Base-by-base conservation (phyloP, 2,113 vertebrate genomes). In the Antennarius striatus region DNA sequence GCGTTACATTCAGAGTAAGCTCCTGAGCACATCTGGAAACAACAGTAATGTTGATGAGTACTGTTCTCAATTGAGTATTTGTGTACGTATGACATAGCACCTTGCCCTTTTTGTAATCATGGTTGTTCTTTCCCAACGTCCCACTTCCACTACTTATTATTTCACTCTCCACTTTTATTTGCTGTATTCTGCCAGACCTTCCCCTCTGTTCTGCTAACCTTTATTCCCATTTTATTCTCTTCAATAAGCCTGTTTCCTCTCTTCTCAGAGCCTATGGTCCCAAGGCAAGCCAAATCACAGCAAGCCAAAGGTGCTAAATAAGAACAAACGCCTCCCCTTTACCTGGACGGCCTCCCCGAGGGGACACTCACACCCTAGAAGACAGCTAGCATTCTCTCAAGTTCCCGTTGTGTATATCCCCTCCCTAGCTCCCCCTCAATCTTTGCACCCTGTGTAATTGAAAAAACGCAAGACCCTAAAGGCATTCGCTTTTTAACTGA, bases 391-490 rank as follows among this genome's bases (percentile, higher is more conserved):
- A 51, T 73, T 73, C 51, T 71, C 64, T 71, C 52, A 2, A 30
- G 71, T 68, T 71, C 43, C 53, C 58, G 7, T 36, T 75, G 58
- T 55, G 56, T 54, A 56, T 16, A 69, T 0, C 65, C 51, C 55
- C 57, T 11, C 60, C 52, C 56, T n/a, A 56, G 51, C 51, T 42
- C 42, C 11, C 1, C 32, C 32, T 7, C 32, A 49, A 68, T 66
- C 67, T 75, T 63, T 69, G 54, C 77, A 77, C 54, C 36, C 45
- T 16, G 61, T 69, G 79, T 62, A 91, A 92, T 76, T 89, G 86
- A 91, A 92, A 91, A 91, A 85, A 36, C 14, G 74, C 60, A 69
- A 71, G 54, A 68, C 61, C 79, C 61, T 80, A 79, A 68, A 83
- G 73, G 65, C 66, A 86, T 29, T 64, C 46, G 11, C 29, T 84